Evolutionary conservation across 1,140 invertebrate species (phyloP).

Genomic region (Andricus grossulariae): DNA sequence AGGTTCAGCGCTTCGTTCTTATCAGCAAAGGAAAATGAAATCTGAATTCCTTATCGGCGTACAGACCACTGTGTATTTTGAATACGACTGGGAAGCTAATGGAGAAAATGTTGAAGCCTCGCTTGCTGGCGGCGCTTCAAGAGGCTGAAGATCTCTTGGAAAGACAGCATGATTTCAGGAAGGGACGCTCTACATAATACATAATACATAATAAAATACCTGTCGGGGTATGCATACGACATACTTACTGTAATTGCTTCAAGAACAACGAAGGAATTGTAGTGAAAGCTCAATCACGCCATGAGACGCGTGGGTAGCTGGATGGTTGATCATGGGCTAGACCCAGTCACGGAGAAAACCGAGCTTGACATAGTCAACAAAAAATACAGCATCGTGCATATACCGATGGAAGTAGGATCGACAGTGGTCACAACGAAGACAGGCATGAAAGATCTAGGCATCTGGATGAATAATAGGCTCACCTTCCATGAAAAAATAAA

Average conservation of each 20-base stretch:
- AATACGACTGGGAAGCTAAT: constrained; percentile 7
- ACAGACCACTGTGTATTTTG: too few species aligned
- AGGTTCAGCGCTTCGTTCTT: too few species aligned
- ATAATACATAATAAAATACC: too few species aligned
- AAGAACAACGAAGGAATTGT: background rate
- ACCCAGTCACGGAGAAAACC: constrained; percentile 53
- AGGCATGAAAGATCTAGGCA: constrained; percentile 49
- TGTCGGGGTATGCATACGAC: constrained; percentile 19
- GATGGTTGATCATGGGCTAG: too few species aligned
- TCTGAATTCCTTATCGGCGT: background rate
- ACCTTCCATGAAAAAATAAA: constrained; percentile 45
- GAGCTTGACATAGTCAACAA: constrained; percentile 52
- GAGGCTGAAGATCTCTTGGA: background rate
- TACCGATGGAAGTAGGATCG: too few species aligned
- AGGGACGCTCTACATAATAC: too few species aligned
- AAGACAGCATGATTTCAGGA: too few species aligned
- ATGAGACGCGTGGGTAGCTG: constrained; percentile 20
- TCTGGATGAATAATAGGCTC: constrained; percentile 42
- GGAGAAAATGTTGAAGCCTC: background rate
- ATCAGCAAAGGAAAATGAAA: too few species aligned
- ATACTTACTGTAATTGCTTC: too few species aligned
- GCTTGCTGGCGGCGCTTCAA: background rate
- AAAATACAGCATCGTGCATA: too few species aligned
- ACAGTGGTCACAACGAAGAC: too few species aligned
- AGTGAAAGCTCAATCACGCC: background rate